A percentile compares a stretch with the other conserved stretches of the same genome.
Conservation (phyloP, 2,797 vertebrate species). For the Synanceia verrucosa region DNA sequence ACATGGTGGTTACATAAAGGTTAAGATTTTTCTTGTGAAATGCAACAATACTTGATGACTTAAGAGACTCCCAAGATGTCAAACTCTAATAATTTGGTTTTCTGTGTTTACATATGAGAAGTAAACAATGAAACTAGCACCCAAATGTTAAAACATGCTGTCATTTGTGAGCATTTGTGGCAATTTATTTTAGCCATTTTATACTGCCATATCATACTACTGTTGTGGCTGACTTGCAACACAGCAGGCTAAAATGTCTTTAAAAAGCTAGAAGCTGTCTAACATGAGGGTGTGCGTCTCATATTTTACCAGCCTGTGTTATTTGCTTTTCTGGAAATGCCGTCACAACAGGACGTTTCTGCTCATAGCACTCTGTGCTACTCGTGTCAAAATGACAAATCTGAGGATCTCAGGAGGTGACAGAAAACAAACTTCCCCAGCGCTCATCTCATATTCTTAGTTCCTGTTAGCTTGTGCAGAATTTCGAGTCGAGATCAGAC, state of each 20-base stretch:
- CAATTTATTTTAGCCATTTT: conserved; percentile 11
- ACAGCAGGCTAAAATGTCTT: conserved; percentile 9
- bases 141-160: background rate
- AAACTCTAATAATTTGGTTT: background rate
- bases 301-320: conserved; percentile 36
- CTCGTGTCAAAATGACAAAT: conserved; percentile 66
- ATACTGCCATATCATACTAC: background rate
- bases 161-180: background rate
- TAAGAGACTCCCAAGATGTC: background rate
- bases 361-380: conserved; percentile 39
- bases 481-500: conserved; percentile 50
- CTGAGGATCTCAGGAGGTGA: conserved; percentile 52
- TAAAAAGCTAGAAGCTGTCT: conserved; percentile 7
- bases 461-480: conserved; percentile 52
- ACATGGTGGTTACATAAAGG: background rate
- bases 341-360: conserved; percentile 49
- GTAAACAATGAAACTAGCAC: background rate
- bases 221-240: background rate
- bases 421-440: conserved; percentile 64
- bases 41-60: background rate
- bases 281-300: background rate
- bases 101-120: background rate
- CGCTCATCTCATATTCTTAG: conserved; percentile 53
- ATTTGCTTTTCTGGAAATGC: conserved; percentile 39
- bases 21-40: background rate